Conservation (phyloP, 2,113 vertebrate genomes). For the Barbus barbus region DNA sequence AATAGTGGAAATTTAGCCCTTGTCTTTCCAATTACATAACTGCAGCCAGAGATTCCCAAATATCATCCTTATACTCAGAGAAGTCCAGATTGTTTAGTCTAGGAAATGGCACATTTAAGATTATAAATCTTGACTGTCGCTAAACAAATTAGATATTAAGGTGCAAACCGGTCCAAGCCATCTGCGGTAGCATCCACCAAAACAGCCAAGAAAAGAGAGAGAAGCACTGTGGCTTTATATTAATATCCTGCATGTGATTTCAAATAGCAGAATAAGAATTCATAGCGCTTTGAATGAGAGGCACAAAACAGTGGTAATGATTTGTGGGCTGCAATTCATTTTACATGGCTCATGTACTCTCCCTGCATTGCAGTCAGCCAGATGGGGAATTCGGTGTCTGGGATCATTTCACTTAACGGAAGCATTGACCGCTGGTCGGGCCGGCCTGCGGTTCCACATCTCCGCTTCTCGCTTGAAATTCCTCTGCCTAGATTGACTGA, state of each 20-base stretch:
- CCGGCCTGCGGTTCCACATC: background rate
- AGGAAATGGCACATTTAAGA: constrained; percentile 52
- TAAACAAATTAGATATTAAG: constrained; percentile 58
- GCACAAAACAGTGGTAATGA: constrained; percentile 1
- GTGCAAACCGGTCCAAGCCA: constrained; percentile 51
- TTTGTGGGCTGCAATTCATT: constrained; percentile 20
- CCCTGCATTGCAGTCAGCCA: constrained; percentile 5
- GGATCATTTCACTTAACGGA: constrained; percentile 27
- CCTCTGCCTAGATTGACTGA: background rate
- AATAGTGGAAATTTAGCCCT: background rate
- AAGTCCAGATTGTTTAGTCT: constrained; percentile 51
- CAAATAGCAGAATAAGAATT: constrained; percentile 16
- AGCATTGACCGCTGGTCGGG: constrained; percentile 20
- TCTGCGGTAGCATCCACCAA: background rate
- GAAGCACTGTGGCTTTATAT: background rate
- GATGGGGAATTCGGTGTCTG: constrained; percentile 2
- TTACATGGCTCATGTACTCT: constrained; percentile 20
- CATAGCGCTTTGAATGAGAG: background rate
- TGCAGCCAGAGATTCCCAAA: constrained; percentile 3
- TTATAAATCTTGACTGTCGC: constrained; percentile 61
- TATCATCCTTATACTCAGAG: constrained; percentile 6
- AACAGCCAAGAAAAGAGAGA: background rate
- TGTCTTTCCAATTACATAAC: background rate
- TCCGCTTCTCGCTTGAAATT: background rate
- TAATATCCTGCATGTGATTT: constrained; percentile 3